Evolutionary conservation across 1,140 invertebrate species (phyloP).

Genomic region (Amphibalanus amphitrite): DNA sequence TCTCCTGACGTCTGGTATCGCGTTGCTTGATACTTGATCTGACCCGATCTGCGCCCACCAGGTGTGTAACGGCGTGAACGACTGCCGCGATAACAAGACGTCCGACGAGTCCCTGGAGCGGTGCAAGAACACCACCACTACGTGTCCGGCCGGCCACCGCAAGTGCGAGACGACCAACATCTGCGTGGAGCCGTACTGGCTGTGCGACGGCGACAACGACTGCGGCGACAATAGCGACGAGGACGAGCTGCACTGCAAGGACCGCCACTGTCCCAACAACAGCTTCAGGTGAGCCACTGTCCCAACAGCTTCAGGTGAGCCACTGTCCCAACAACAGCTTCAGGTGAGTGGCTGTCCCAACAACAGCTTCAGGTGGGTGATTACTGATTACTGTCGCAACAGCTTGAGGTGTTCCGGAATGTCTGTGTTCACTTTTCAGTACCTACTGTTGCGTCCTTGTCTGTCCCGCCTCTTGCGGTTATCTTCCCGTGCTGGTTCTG

Average conservation of each 20-base stretch:
- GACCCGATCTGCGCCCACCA: constrained; percentile 17
- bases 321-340: constrained; percentile 23
- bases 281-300: too few relatives aligned
- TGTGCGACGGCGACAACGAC: constrained; percentile 86
- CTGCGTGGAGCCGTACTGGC: constrained; percentile 86
- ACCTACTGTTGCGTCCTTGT: too few relatives aligned
- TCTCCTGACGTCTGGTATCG: too few relatives aligned
- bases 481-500: too few relatives aligned
- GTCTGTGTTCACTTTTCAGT: too few relatives aligned
- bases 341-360: too few relatives aligned
- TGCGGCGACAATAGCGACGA: constrained; percentile 93
- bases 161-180: constrained; percentile 88
- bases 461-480: too few relatives aligned
- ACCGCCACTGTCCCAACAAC: constrained; percentile 72
- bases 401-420: too few relatives aligned
- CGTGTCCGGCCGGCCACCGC: constrained; percentile 66
- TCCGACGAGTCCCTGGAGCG: constrained; percentile 75
- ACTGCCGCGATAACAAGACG: constrained; percentile 82
- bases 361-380: too few relatives aligned
- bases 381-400: too few relatives aligned
- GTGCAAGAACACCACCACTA: constrained; percentile 62
- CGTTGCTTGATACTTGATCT: too few relatives aligned
- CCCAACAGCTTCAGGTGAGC: constrained; percentile 50
- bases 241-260: constrained; percentile 69
- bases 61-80: constrained; percentile 84